phyloP scores from a whole-genome alignment of 2,888 invertebrate species.

The Coenonympha arcania region DNA sequence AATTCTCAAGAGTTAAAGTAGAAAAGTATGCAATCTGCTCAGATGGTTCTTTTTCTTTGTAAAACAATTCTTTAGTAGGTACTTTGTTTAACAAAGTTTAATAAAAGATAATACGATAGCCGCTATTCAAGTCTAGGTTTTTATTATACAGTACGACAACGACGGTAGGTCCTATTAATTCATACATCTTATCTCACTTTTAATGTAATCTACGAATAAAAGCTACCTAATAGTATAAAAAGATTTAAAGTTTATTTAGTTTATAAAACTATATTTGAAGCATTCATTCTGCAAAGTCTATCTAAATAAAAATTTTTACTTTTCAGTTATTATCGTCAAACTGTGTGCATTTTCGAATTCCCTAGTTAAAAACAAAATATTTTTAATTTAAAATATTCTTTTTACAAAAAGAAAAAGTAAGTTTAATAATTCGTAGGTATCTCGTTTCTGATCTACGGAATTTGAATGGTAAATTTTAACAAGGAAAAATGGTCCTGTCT shows the following conservation, averaged over 20 bases:
- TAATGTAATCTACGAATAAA: too few relatives aligned
- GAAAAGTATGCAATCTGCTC: conserved; percentile 6
- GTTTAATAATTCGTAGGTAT: too few relatives aligned
- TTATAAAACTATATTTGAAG: too few relatives aligned
- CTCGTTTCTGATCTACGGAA: neutral
- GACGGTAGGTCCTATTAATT: neutral
- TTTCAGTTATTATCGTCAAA: too few relatives aligned
- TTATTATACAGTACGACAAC: neutral
- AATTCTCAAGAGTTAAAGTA: neutral
- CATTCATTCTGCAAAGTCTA: too few relatives aligned
- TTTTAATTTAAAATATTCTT: too few relatives aligned
- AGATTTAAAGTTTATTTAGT: too few relatives aligned
- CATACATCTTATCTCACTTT: neutral
- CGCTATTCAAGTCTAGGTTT: conserved; percentile 1
- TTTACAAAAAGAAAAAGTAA: too few relatives aligned
- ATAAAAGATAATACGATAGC: conserved; percentile 3
- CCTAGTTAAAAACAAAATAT: too few relatives aligned
- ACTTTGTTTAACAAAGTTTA: conserved; percentile 13
- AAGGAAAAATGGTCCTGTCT: neutral
- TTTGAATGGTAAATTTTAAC: neutral
- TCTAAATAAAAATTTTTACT: too few relatives aligned
- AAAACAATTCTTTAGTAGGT: conserved; percentile 7
- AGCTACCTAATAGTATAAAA: too few relatives aligned
- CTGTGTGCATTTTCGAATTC: too few relatives aligned
- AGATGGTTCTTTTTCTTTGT: conserved; percentile 12